Evolutionary conservation across 2,113 vertebrate species (phyloP), one percentile per base, ranked within the genome.

Genomic region (Prunella fulvescens): DNA sequence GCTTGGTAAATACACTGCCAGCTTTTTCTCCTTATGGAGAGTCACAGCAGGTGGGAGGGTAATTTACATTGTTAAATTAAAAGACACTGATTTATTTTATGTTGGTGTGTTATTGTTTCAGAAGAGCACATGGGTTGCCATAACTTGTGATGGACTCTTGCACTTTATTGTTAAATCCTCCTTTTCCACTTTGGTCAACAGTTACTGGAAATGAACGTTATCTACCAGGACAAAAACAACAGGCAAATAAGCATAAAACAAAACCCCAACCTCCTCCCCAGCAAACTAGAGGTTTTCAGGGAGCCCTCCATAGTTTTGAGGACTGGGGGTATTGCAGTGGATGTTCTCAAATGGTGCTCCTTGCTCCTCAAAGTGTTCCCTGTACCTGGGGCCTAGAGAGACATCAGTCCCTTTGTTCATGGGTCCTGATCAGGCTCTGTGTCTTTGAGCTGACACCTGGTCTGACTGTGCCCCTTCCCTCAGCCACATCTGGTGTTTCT

Each of bases 31-130:
- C 92, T 93, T 88, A 70, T 2, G 12, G 81, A 92, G 73, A 72
- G 47, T 77, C 93, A 69, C 93, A 94, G 95, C 96, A 97, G 96
- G 94, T 96, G 94, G 88, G 95, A 96, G 88, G 81, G 84, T 77
- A 88, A 77, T 92, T 92, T 91, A 86, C 79, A 92, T 81, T 90
- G 85, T 90, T 83, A 84, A 96, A 90, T 94, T 88, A 90, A 88
- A 94, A 90, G 92, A 42, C 90, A 76, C 61, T 94, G 92, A 88
- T 95, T 97, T 94, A 95, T 94, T 93, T 93, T 83, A 74, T 90
- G 79, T 78, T 88, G 82, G 76, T 90, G 60, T 94, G 94, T 96
- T 95, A 86, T 86, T 96, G 93, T 96, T 97, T 92, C 82, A 60
- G 88, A 86, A 78, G 93, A 83, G 69, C 79, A 58, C 74, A 69